phyloP scores from a whole-genome alignment of 1,140 invertebrate genomes.

The Pseudomyrmex dendroicus region DNA sequence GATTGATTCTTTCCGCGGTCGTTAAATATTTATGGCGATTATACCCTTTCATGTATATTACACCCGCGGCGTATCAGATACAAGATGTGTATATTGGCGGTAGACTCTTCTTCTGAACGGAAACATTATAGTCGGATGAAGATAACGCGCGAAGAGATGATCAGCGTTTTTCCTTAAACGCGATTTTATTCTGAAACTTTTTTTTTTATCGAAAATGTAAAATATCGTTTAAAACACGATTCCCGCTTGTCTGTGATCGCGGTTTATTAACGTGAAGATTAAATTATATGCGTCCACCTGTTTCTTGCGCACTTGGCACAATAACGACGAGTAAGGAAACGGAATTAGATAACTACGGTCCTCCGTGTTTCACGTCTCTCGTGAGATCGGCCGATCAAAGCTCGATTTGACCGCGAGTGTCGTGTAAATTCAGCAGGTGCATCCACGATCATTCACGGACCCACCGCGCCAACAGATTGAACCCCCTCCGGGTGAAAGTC shows the following conservation, averaged over 20 bases:
- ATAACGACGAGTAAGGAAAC: conserved; percentile 9
- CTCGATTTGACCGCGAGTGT: conserved; percentile 16
- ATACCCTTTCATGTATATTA: background rate
- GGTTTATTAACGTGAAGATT: background rate
- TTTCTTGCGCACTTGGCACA: background rate
- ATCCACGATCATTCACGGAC: conserved; percentile 1
- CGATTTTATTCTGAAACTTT: background rate
- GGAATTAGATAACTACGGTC: background rate
- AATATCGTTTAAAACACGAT: background rate
- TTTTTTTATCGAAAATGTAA: background rate
- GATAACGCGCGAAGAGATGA: background rate
- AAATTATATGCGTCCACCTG: background rate
- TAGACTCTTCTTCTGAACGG: background rate
- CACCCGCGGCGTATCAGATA: conserved; percentile 9
- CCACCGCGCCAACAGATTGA: background rate
- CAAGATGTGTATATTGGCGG: background rate
- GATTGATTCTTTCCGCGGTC: conserved; percentile 41
- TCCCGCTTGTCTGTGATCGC: background rate
- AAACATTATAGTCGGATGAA: background rate
- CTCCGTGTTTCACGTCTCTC: background rate
- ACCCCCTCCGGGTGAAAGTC: conserved; percentile 67
- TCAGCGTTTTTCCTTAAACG: background rate
- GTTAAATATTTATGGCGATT: conserved; percentile 34
- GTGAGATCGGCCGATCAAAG: background rate
- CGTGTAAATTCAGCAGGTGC: conserved; percentile 69